phyloP scores from a whole-genome alignment of 37 sponge, comb jelly and placozoan genomes.

The Ephydatia muelleri region DNA sequence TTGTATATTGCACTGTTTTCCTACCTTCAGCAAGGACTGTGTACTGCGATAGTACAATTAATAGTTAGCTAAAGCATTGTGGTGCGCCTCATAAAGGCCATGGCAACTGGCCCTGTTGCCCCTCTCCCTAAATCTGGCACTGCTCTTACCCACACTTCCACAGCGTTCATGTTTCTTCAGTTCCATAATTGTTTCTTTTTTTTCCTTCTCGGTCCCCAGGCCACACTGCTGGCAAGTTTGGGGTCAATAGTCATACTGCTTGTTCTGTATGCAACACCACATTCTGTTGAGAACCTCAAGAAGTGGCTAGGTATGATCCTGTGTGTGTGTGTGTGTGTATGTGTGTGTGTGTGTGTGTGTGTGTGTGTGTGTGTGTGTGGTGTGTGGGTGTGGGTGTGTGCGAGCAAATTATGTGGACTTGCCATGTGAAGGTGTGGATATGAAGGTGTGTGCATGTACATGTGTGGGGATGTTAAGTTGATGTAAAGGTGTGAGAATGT shows the following conservation, averaged over 20 bases:
- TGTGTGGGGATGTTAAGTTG: not conserved
- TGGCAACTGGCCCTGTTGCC: too few species aligned
- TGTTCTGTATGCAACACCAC: constrained; percentile 25
- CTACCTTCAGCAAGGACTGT: too few species aligned
- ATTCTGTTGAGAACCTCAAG: constrained; percentile 32
- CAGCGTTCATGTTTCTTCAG: too few species aligned
- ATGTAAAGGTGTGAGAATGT: not conserved
- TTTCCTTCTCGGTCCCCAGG: constrained; percentile 23
- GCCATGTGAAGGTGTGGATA: not conserved
- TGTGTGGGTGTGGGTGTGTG: constrained; percentile 4
- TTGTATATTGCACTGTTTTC: too few species aligned
- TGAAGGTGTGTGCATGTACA: constrained; percentile 4
- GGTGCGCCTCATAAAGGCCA: too few species aligned
- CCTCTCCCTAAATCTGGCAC: too few species aligned
- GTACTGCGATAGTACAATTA: too few species aligned
- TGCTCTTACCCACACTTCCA: too few species aligned
- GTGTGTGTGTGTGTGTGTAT: not conserved
- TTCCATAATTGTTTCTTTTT: not conserved
- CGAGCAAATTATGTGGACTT: too few species aligned
- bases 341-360: not conserved
- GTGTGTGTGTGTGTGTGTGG: constrained; percentile 43
- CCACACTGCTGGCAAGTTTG: constrained; percentile 33
- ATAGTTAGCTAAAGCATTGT: too few species aligned
- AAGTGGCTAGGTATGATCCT: constrained; percentile 55
- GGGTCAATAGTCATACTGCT: constrained; percentile 52